Evolutionary conservation across 1,140 invertebrate genomes (phyloP).

Genomic region (Macrobrachium nipponense): DNA sequence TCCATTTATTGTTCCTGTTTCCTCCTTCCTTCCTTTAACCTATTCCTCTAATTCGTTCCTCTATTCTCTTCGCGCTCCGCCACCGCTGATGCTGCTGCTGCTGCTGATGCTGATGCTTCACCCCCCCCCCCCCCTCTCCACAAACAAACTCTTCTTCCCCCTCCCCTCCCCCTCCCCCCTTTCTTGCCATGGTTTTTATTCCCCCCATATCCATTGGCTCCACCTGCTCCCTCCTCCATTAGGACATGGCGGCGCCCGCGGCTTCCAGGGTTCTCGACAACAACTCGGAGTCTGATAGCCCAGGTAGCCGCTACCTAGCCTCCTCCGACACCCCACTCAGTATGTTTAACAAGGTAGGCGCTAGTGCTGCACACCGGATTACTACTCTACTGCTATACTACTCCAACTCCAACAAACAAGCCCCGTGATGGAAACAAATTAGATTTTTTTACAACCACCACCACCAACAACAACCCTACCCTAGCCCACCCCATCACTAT

Average conservation of each 20-base stretch:
- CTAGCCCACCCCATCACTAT: neutral
- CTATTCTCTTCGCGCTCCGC: neutral
- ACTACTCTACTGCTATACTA: too few species aligned
- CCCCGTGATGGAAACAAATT: too few species aligned
- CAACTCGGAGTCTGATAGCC: conserved; percentile 41
- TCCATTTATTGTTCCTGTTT: conserved; percentile 13
- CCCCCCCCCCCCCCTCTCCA: neutral
- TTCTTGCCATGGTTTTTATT: neutral
- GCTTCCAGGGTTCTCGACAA: conserved; percentile 11
- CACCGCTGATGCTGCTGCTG: neutral
- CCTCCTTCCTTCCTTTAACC: too few species aligned
- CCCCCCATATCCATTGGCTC: conserved; percentile 33
- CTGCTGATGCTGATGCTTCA: neutral
- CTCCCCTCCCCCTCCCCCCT: neutral
- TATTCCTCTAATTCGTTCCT: neutral
- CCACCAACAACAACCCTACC: too few species aligned
- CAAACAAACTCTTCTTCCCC: neutral
- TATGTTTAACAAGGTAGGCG: conserved; percentile 58
- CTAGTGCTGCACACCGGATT: neutral
- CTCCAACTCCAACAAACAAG: too few species aligned
- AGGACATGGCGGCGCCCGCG: conserved; percentile 40
- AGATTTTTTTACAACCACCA: too few species aligned
- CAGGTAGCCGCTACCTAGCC: conserved; percentile 49
- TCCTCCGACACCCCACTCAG: conserved; percentile 52
- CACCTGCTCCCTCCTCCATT: conserved; percentile 54